Base-by-base conservation (phyloP, 1,140 invertebrate species). In the Saccostrea echinata region DNA sequence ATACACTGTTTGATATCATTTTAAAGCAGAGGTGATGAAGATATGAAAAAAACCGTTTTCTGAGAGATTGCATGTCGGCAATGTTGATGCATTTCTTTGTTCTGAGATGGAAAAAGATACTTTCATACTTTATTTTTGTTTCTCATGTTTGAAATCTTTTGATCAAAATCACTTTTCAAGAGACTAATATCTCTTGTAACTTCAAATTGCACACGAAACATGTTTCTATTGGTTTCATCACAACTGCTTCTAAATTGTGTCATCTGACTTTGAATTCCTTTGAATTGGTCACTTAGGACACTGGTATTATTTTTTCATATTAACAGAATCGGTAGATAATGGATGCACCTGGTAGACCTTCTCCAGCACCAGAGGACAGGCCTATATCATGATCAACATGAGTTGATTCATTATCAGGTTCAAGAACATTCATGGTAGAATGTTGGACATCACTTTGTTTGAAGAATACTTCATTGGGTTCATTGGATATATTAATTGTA, bases 201-300 rank as follows among this genome's bases (percentile, higher is more conserved):
- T 57, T 57, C 55, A 57, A 57, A 57, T 57, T 57, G 55, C 55
- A 57, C 55, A 57, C 55, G 55, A 57, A 57, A 57, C 55, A 57
- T 57, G 21, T 57, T 57, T 57, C 8, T 57, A 57, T 57, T 57
- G 55, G 55, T 57, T 57, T 57, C 55, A 57, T 57, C 55, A 57
- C 55, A 57, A 57, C 13, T 57, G 21, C 55, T 57, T 57, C 55
- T 57, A 57, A n/a, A n/a, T 11, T 3, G 3, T 57, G 55, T 57
- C 55, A 57, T 16, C 21, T 57, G 13, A 57, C 55, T 57, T 57
- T 9, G 55, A 57, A 57, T 57, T 57, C 21, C 55, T 57, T 57
- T 57, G 3, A 57, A 9, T 21, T 57, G 55, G 11, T 57, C 55
- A 57, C 55, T 57, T 0, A 57, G 55, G 21, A 57, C 55, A 57